phyloP scores from a whole-genome alignment of 2,888 invertebrate species.

The Drosophila barbarae region DNA sequence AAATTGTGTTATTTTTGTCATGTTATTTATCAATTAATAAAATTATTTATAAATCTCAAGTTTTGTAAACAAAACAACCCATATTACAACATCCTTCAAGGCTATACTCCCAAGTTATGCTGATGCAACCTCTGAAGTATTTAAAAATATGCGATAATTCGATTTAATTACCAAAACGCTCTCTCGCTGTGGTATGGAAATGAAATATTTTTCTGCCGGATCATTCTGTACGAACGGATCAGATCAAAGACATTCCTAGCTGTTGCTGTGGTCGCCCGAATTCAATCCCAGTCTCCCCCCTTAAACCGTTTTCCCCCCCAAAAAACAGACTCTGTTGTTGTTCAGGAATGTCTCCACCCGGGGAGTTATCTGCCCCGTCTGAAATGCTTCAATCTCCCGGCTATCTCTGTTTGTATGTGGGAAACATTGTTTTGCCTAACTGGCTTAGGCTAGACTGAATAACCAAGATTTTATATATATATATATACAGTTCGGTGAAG shows the following conservation, averaged over 20 bases:
- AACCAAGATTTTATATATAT: slow-evolving; percentile 20
- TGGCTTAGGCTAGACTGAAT: slow-evolving; percentile 54
- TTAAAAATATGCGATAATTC: slow-evolving; percentile 50
- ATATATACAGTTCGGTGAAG: slow-evolving; percentile 23
- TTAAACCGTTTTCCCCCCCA: slow-evolving; percentile 21
- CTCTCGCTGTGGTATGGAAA: slow-evolving; percentile 48
- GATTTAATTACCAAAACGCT: slow-evolving; percentile 51
- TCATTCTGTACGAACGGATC: slow-evolving; percentile 61
- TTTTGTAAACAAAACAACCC: background rate
- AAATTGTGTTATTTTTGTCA: background rate
- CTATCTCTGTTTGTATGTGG: slow-evolving; percentile 52
- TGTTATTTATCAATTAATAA: background rate
- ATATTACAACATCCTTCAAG: background rate
- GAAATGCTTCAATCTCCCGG: slow-evolving; percentile 41
- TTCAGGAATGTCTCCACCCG: slow-evolving; percentile 60
- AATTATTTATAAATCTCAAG: background rate
- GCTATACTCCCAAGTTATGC: background rate
- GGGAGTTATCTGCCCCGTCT: slow-evolving; percentile 47
- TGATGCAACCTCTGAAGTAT: slow-evolving; percentile 31
- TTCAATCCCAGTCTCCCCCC: slow-evolving; percentile 9
- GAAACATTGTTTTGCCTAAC: slow-evolving; percentile 69
- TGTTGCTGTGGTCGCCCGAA: slow-evolving; percentile 49
- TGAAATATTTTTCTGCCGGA: slow-evolving; percentile 42
- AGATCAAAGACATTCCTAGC: slow-evolving; percentile 75
- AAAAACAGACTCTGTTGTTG: slow-evolving; percentile 33